Conservation (phyloP, 1,140 invertebrate species). For the Drosophila grimshawi region DNA sequence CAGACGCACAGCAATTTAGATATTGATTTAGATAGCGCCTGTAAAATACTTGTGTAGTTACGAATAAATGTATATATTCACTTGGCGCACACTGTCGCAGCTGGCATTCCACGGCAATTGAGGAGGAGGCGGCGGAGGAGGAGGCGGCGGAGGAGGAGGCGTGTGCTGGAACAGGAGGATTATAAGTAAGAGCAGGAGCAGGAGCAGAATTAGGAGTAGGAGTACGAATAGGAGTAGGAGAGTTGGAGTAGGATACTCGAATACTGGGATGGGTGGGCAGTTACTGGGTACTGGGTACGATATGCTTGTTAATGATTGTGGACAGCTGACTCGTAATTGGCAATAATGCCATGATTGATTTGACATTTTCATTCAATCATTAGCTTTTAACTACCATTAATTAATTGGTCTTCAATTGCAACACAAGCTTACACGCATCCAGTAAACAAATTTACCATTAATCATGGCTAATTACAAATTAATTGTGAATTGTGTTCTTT, state of each 20-base stretch:
- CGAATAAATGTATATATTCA: conserved; percentile 11
- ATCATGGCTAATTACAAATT: not conserved
- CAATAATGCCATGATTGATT: conserved; percentile 38
- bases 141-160: not conserved
- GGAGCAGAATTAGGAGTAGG: too few relatives aligned
- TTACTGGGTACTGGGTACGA: not conserved
- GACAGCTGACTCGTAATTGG: conserved; percentile 39
- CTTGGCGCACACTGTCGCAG: not conserved
- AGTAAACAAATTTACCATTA: not conserved
- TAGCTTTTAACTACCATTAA: conserved; percentile 10
- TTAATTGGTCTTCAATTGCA: conserved; percentile 14
- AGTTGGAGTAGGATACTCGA: too few relatives aligned
- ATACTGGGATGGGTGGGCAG: too few relatives aligned
- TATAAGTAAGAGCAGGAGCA: too few relatives aligned
- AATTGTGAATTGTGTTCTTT: not conserved
- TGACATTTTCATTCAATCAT: conserved; percentile 19
- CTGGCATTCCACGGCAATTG: not conserved
- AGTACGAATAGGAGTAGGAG: too few relatives aligned
- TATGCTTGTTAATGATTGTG: not conserved
- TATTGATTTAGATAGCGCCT: conserved; percentile 66
- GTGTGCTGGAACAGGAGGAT: not conserved
- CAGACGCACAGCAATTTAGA: conserved; percentile 62
- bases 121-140: not conserved
- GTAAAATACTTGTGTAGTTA: conserved; percentile 31
- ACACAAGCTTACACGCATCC: conserved; percentile 7